These are phyloP conservation scores for Pholis gunnellus DNA, from an alignment of 2,113 vertebrate genomes.

Conservation along the genomic window DNA sequence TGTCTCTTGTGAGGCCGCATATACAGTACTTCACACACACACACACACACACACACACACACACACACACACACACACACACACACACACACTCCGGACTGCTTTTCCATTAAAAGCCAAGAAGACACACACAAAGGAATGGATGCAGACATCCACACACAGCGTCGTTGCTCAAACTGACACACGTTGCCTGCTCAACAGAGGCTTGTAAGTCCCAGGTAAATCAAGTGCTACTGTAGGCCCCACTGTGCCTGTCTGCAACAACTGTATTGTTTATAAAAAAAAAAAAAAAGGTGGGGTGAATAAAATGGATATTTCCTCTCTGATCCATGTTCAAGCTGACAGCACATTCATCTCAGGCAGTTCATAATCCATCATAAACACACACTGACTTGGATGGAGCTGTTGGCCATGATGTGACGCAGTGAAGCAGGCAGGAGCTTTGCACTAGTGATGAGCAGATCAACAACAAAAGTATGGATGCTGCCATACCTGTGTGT, in stretches of 20 bases:
- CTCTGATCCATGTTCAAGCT: not conserved
- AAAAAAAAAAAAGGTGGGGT: not conserved
- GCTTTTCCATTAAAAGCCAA: slow-evolving; percentile 56
- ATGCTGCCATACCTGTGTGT: not conserved
- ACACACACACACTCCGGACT: not conserved
- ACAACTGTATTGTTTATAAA: not conserved
- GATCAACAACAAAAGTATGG: not conserved
- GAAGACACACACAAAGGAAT: slow-evolving; percentile 16
- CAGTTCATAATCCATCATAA: not conserved
- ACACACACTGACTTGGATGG: not conserved
- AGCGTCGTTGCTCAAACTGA: slow-evolving; percentile 7
- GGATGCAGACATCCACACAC: slow-evolving; percentile 22
- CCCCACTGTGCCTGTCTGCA: slow-evolving; percentile 13
- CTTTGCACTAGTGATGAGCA: not conserved
- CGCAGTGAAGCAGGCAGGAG: not conserved
- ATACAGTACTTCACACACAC: not conserved
- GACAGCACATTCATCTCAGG: slow-evolving; percentile 7
- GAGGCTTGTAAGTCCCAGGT: slow-evolving; percentile 26
- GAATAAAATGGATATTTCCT: not conserved
- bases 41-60: not conserved
- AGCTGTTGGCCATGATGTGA: not conserved
- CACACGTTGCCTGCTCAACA: slow-evolving; percentile 14
- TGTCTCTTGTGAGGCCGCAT: slow-evolving; percentile 65
- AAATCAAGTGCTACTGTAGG: slow-evolving; percentile 16
- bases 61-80: slow-evolving; percentile 1